Conservation (phyloP, 2,113 vertebrate genomes). For the Phrynosoma blainvillii region DNA sequence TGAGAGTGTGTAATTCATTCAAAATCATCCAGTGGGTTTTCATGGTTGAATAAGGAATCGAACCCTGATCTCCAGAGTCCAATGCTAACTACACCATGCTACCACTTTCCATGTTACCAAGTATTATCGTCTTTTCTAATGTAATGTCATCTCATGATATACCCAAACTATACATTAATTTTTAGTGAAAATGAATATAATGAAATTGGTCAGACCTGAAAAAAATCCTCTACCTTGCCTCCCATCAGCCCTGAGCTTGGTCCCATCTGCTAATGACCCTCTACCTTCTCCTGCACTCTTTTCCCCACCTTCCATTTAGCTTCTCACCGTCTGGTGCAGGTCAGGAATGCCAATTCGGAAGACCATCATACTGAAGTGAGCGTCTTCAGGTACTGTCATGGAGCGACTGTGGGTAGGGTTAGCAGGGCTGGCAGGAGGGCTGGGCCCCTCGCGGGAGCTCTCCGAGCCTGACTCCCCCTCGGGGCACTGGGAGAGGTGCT, state of each 20-base stretch:
- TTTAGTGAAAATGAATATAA: too few species aligned
- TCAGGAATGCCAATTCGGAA: conserved; percentile 94
- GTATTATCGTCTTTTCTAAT: too few species aligned
- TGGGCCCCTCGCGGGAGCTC: conserved; percentile 81
- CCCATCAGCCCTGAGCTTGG: not conserved
- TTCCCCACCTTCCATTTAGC: rapidly evolving
- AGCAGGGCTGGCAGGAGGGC: conserved; percentile 64
- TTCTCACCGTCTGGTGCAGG: conserved; percentile 93
- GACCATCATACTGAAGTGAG: conserved; percentile 92
- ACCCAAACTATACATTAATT: too few species aligned
- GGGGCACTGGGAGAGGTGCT: conserved; percentile 88
- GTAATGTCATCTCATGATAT: too few species aligned
- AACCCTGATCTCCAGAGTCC: too few species aligned
- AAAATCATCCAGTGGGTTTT: too few species aligned
- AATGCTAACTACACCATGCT: too few species aligned
- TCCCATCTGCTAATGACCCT: not conserved
- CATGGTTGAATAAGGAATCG: too few species aligned
- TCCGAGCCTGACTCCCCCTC: conserved; percentile 89
- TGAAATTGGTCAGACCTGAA: not conserved
- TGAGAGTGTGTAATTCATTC: too few species aligned
- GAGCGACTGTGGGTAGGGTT: conserved; percentile 80
- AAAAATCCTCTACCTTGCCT: not conserved
- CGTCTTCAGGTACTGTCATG: conserved; percentile 81
- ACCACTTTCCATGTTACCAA: too few species aligned
- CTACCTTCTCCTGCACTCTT: not conserved